Base-by-base conservation (phyloP, 2,113 vertebrate species). In the Motacilla tschutschensis region DNA sequence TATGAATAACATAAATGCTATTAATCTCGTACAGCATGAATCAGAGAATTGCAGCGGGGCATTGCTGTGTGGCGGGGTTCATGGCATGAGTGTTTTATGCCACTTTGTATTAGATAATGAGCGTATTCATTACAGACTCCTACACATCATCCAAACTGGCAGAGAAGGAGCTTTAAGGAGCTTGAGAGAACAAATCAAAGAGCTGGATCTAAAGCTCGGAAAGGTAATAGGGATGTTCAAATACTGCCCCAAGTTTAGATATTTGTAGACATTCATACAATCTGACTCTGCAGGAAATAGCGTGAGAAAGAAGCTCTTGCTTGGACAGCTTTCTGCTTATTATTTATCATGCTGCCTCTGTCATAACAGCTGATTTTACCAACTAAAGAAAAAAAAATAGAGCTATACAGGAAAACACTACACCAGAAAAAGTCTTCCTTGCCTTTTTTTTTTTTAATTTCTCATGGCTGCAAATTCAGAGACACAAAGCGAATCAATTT, bases 1-100 rank as follows among this genome's bases (percentile, higher is more conserved):
- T 96, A 94, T 96, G 96, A 97, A 97, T 96, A 97, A 96, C 94
- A 96, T 95, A 97, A 97, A 97, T 95, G 96, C 96, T 97, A 95
- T 97, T 97, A 96, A 96, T 96, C 94, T 94, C 93, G 76, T 77
- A 92, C 91, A 81, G 66, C 93, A 94, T 96, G 96, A 96, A 94
- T 95, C 92, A 85, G 92, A 50, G 92, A 95, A 91, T 83, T 96
- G 93, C 95, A 95, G 94, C 62, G 70, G 95, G 92, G 90, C 91
- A 92, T 71, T 92, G 92, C 84, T 90, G 88, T 92, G 93, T 95
- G 94, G 95, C 80, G 11, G 95, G 90, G 95, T 96, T 95, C 89
- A 35, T 94, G 96, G 94, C 93, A 95, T 94, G 95, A 94, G 93
- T 88, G 95, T 97, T 96, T 96, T 95, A 94, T 97, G 96, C 96